phyloP scores from a whole-genome alignment of 2,797 vertebrate species.

The Tenualosa ilisha region DNA sequence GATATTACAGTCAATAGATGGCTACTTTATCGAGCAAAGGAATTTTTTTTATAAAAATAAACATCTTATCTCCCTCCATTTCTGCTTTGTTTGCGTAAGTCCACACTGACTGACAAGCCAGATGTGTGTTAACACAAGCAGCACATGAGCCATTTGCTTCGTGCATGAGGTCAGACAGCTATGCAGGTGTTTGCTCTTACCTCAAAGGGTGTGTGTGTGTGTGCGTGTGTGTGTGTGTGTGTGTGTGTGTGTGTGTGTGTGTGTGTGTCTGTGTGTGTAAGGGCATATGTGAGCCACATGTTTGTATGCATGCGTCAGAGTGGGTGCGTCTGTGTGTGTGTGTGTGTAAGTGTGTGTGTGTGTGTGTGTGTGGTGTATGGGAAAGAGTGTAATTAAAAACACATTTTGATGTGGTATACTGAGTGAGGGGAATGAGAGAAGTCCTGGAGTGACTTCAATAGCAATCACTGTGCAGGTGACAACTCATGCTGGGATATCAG shows the following conservation, averaged over 20 bases:
- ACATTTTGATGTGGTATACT: background rate
- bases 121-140: background rate
- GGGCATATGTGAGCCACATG: constrained; percentile 9
- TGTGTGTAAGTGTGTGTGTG: background rate
- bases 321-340: background rate
- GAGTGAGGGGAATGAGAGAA: background rate
- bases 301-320: background rate
- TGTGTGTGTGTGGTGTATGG: constrained; percentile 15
- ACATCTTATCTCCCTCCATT: no score
- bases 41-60: background rate
- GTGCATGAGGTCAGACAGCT: background rate
- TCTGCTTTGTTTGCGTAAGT: background rate
- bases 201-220: background rate
- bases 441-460: background rate
- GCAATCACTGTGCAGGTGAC: background rate
- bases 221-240: background rate
- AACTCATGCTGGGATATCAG: background rate
- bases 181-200: background rate
- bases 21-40: background rate
- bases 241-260: background rate
- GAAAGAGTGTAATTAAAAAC: background rate
- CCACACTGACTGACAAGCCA: background rate
- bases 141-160: background rate
- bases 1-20: background rate
- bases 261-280: background rate